phyloP scores from a whole-genome alignment of 2,888 invertebrate genomes.

The Melieria omissa region DNA sequence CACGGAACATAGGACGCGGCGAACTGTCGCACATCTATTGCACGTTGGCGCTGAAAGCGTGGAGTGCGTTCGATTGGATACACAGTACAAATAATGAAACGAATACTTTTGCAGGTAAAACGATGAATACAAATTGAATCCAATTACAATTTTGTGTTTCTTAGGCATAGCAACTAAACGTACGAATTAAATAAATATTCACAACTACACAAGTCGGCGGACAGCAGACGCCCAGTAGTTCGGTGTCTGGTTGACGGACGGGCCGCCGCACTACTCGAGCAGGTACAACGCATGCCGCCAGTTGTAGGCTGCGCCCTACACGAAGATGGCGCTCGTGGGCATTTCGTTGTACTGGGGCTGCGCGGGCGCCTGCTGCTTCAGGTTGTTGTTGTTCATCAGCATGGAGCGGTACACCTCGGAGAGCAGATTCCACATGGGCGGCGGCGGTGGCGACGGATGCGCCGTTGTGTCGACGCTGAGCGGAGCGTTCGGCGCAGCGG shows the following conservation, averaged over 20 bases:
- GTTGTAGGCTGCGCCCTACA: conserved; percentile 47
- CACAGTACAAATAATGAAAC: conserved; percentile 15
- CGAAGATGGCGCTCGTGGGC: conserved; percentile 63
- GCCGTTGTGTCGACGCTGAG: conserved; percentile 26
- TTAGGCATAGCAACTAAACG: conserved; percentile 48
- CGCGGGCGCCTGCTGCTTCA: conserved; percentile 35
- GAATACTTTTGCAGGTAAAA: conserved; percentile 58
- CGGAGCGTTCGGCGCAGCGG: conserved; percentile 28
- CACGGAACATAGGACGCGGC: not conserved
- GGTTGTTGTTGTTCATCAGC: conserved; percentile 54
- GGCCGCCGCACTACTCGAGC: not conserved
- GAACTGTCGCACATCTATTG: conserved; percentile 10
- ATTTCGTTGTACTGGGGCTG: conserved; percentile 56
- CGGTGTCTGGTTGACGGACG: not conserved
- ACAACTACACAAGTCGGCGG: conserved; percentile 2
- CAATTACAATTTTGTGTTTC: conserved; percentile 47
- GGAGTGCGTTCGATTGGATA: conserved; percentile 21
- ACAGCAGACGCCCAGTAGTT: not conserved
- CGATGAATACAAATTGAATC: conserved; percentile 48
- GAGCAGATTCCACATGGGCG: conserved; percentile 62
- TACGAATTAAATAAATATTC: conserved; percentile 42
- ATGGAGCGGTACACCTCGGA: conserved; percentile 66
- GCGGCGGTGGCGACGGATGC: conserved; percentile 24
- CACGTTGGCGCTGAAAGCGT: conserved; percentile 1
- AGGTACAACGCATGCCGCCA: conserved; percentile 14